phyloP scores from a whole-genome alignment of 2,888 invertebrate genomes.

The Eupeodes latifasciatus region DNA sequence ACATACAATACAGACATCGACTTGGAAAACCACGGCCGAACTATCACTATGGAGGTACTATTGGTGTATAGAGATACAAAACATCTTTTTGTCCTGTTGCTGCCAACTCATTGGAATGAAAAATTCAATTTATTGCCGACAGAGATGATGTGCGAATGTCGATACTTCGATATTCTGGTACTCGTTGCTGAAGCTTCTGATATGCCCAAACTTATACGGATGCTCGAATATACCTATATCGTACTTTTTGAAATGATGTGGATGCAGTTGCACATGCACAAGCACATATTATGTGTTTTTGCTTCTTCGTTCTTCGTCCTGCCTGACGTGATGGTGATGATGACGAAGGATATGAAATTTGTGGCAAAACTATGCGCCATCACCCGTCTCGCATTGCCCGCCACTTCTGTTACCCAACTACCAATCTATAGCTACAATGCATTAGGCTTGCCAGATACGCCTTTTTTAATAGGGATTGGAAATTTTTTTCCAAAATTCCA shows the following conservation, averaged over 20 bases:
- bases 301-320: neutral
- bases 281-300: slow-evolving; percentile 34
- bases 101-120: slow-evolving; percentile 66
- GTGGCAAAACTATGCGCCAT: slow-evolving; percentile 45
- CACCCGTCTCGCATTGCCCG: neutral
- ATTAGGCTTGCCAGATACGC: too few species aligned
- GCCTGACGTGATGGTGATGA: neutral
- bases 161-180: slow-evolving; percentile 32
- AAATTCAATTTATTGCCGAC: slow-evolving; percentile 73
- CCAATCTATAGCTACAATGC: neutral
- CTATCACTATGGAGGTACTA: neutral
- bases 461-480: too few species aligned
- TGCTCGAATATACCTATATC: neutral
- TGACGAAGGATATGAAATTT: slow-evolving; percentile 49
- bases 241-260: slow-evolving; percentile 47
- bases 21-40: slow-evolving; percentile 20
- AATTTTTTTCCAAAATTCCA: too few species aligned
- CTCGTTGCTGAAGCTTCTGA: neutral
- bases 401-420: too few species aligned
- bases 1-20: neutral
- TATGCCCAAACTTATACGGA: slow-evolving; percentile 15
- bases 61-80: slow-evolving; percentile 47
- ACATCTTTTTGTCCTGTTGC: slow-evolving; percentile 72
- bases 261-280: slow-evolving; percentile 34
- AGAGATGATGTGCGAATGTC: slow-evolving; percentile 55